phyloP scores from a whole-genome alignment of 2,113 vertebrate species.

The Lepus timidus region DNA sequence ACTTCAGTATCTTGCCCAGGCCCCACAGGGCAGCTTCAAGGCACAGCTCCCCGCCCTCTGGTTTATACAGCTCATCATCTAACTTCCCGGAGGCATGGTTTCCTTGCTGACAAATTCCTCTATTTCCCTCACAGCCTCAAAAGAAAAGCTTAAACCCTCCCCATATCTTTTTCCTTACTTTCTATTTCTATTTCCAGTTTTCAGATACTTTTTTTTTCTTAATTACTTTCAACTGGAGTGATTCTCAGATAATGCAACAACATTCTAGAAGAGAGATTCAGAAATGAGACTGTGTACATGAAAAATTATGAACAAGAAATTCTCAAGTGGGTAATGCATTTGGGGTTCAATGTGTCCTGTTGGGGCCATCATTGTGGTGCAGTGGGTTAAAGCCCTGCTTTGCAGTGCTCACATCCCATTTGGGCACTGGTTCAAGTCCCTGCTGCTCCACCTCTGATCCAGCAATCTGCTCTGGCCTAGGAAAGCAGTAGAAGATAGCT shows the following conservation, averaged over 20 bases:
- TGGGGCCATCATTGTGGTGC: too few relatives aligned
- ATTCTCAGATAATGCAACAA: neutral
- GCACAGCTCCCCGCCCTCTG: neutral
- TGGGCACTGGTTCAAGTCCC: too few relatives aligned
- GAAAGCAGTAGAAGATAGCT: too few relatives aligned
- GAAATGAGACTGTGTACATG: neutral
- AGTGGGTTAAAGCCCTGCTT: too few relatives aligned
- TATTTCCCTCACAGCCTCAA: neutral
- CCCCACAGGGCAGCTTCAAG: neutral
- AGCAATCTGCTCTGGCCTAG: too few relatives aligned
- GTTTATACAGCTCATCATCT: neutral
- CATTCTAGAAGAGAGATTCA: conserved; percentile 23
- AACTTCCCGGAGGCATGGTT: neutral
- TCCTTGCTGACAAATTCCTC: neutral
- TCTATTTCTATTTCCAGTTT: neutral
- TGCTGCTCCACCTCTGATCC: too few relatives aligned
- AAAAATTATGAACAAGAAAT: conserved; percentile 11
- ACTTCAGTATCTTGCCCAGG: neutral
- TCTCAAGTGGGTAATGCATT: neutral
- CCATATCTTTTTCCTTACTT: neutral
- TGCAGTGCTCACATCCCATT: too few relatives aligned
- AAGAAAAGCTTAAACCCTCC: neutral
- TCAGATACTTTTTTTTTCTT: conserved; percentile 4
- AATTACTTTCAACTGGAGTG: neutral
- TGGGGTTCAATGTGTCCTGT: neutral